Evolutionary conservation across 2,888 invertebrate genomes (phyloP).

Genomic region (Euphydryas editha): DNA sequence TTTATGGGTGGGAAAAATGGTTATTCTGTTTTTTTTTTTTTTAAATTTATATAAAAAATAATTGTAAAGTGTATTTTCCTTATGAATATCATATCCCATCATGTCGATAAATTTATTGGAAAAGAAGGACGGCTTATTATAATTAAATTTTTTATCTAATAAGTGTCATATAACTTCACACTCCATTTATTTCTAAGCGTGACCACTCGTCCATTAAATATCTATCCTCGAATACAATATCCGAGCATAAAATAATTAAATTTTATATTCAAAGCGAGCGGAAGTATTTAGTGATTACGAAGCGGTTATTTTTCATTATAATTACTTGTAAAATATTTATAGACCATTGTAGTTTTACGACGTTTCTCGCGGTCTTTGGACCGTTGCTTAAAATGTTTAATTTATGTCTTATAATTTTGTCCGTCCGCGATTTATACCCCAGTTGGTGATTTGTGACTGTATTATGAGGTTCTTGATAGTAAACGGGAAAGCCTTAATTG

Average conservation of each 20-base stretch:
- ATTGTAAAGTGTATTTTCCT: too few species aligned
- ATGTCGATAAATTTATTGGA: too few species aligned
- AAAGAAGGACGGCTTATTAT: background rate
- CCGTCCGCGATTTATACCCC: conserved; percentile 44
- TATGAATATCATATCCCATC: background rate
- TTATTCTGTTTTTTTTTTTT: background rate
- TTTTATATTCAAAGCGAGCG: conserved; percentile 26
- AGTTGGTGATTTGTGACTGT: conserved; percentile 32
- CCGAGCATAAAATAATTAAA: conserved; percentile 37
- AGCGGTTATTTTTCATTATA: conserved; percentile 72
- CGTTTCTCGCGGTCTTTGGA: conserved; percentile 50
- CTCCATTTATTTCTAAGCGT: conserved; percentile 1
- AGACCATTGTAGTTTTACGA: conserved; percentile 70
- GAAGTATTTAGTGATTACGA: conserved; percentile 34
- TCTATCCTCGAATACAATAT: conserved; percentile 15
- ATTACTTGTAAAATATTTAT: conserved; percentile 79
- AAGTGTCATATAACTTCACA: background rate
- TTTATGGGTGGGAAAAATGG: too few species aligned
- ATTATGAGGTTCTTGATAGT: too few species aligned
- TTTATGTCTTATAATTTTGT: conserved; percentile 70
- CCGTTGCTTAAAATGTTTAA: conserved; percentile 59
- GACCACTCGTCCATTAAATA: background rate
- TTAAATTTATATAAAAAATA: too few species aligned
- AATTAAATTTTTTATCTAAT: background rate
- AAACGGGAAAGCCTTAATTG: too few species aligned